Conservation (phyloP, 1,140 invertebrate genomes). For the Aphaenogaster ashmeadi region DNA sequence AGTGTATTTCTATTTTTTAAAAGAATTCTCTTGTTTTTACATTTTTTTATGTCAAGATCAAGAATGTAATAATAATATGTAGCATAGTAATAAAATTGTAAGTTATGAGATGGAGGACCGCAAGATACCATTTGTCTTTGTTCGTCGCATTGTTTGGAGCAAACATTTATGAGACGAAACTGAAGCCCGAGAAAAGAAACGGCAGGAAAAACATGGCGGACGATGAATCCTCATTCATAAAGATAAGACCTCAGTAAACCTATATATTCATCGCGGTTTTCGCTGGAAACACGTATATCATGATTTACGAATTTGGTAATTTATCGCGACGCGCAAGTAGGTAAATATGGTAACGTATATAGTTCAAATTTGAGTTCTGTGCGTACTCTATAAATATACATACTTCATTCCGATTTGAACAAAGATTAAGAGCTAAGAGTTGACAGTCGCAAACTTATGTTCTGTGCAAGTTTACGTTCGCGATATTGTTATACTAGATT, state of each 20-base stretch:
- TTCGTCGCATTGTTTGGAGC: constrained; percentile 47
- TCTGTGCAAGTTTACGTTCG: neutral
- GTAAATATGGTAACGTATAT: constrained; percentile 27
- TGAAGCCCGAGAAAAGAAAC: constrained; percentile 55
- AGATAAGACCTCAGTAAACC: constrained; percentile 50
- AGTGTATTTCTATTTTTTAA: neutral
- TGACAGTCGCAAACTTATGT: neutral
- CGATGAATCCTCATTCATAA: constrained; percentile 62
- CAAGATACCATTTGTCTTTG: constrained; percentile 23
- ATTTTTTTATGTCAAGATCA: neutral
- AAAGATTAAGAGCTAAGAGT: constrained; percentile 31
- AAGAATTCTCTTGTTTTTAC: neutral
- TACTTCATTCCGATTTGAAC: constrained; percentile 30
- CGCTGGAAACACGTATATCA: constrained; percentile 41
- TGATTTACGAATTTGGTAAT: constrained; percentile 59
- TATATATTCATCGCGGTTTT: constrained; percentile 60
- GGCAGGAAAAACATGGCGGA: constrained; percentile 36
- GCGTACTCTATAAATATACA: constrained; percentile 46
- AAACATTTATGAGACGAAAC: constrained; percentile 52
- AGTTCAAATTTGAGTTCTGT: neutral
- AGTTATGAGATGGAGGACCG: constrained; percentile 13
- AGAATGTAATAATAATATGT: constrained; percentile 23
- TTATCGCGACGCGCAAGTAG: constrained; percentile 46
- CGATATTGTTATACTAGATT: neutral
- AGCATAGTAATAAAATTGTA: constrained; percentile 22